phyloP scores from a whole-genome alignment of 2,113 vertebrate species.

The Microtus oregoni region DNA sequence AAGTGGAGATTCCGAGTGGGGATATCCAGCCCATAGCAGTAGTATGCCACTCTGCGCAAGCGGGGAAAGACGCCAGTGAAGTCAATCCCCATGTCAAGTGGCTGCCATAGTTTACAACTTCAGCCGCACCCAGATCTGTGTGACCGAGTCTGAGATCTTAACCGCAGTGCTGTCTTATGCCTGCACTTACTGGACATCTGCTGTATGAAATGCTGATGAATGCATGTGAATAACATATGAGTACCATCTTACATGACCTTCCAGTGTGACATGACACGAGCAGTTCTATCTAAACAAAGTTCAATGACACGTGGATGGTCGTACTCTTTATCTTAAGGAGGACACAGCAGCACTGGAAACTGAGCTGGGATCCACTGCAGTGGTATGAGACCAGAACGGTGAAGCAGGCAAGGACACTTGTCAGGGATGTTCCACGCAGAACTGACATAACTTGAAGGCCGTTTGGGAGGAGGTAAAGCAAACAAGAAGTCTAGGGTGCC shows the following conservation, averaged over 20 bases:
- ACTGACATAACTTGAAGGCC: neutral
- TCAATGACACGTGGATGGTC: neutral
- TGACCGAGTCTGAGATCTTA: neutral
- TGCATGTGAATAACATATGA: neutral
- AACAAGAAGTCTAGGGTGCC: neutral
- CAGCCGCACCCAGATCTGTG: neutral
- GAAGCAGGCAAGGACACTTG: neutral
- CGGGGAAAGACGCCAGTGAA: neutral
- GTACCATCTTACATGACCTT: neutral
- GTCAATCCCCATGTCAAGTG: neutral
- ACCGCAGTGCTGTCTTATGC: neutral
- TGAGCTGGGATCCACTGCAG: neutral
- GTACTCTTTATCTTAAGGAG: slow-evolving; percentile 10
- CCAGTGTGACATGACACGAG: neutral
- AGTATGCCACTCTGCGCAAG: neutral
- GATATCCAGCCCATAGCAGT: neutral
- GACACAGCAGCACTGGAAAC: neutral
- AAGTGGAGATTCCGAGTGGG: neutral
- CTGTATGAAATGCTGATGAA: neutral
- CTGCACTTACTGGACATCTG: neutral
- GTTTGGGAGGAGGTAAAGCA: neutral
- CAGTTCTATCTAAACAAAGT: neutral
- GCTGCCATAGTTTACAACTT: neutral
- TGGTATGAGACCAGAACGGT: neutral
- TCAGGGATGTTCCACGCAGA: neutral